Evolutionary conservation across 2,113 vertebrate species (phyloP).

Genomic region (Chunga burmeisteri): DNA sequence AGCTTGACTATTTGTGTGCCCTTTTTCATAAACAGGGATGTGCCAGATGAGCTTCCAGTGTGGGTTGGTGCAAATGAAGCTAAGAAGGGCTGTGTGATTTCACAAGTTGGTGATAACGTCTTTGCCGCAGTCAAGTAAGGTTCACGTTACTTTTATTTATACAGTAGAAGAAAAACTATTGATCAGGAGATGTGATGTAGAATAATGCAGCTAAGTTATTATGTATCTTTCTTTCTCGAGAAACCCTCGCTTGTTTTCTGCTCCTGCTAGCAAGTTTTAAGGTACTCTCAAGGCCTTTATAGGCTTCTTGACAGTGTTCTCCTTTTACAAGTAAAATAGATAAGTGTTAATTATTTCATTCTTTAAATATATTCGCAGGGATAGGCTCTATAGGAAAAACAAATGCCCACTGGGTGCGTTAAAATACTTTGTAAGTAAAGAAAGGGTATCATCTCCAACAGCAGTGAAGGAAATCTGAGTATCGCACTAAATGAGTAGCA

Average conservation of each 20-base stretch:
- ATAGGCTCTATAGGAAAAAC: not conserved
- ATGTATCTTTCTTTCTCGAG: not conserved
- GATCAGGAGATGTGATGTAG: not conserved
- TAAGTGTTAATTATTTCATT: not conserved
- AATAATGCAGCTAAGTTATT: not conserved
- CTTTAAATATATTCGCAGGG: not conserved
- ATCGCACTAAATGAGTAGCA: not conserved
- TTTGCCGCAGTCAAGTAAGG: slow-evolving; percentile 94
- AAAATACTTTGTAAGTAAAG: not conserved
- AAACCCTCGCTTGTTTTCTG: not conserved
- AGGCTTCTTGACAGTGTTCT: not conserved
- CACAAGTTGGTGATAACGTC: slow-evolving; percentile 89
- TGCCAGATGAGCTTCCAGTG: slow-evolving; percentile 87
- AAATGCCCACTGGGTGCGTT: not conserved
- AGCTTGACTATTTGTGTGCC: not conserved
- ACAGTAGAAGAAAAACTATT: not conserved
- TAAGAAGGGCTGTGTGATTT: slow-evolving; percentile 85
- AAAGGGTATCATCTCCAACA: not conserved
- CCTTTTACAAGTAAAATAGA: not conserved
- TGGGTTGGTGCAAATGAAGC: slow-evolving; percentile 92
- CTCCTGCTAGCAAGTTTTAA: not conserved
- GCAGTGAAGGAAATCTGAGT: not conserved
- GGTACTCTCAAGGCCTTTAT: not conserved
- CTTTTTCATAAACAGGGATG: slow-evolving; percentile 79
- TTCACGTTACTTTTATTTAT: not conserved